Percentiles rank a stretch among this genome's conserved stretches.
phyloP scores from a whole-genome alignment of 2,888 invertebrate species.

The Drosophila multiciliata region DNA sequence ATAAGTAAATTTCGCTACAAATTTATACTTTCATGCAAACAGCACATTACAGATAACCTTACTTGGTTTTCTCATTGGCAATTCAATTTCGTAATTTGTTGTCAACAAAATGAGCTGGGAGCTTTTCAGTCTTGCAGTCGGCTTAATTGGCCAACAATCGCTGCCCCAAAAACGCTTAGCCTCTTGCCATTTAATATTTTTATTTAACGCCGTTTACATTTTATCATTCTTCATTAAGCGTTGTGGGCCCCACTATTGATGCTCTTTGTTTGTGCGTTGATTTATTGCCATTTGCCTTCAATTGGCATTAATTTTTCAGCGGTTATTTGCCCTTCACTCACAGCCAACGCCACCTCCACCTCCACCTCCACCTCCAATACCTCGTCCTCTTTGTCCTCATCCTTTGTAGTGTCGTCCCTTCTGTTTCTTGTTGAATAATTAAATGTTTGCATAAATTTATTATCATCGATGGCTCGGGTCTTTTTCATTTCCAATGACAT shows the following conservation, averaged over 20 bases:
- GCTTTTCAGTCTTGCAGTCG: slow-evolving; percentile 12
- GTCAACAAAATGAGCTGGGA: slow-evolving; percentile 58
- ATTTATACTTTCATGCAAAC: slow-evolving; percentile 4
- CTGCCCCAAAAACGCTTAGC: slow-evolving; percentile 47
- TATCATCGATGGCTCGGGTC: slow-evolving; percentile 57
- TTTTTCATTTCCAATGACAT: slow-evolving; percentile 74
- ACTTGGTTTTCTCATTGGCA: slow-evolving; percentile 12
- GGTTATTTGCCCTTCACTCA: slow-evolving; percentile 52
- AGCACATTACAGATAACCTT: not conserved
- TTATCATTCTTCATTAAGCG: slow-evolving; percentile 71
- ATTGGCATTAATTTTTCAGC: slow-evolving; percentile 76
- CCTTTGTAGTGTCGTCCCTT: slow-evolving; percentile 29
- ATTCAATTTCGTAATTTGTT: slow-evolving; percentile 73
- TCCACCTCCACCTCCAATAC: not conserved
- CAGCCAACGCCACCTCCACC: not conserved
- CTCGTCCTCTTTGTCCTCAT: not conserved
- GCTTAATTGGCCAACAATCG: slow-evolving; percentile 47
- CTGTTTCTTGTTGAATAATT: slow-evolving; percentile 75
- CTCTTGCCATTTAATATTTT: slow-evolving; percentile 63
- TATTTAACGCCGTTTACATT: slow-evolving; percentile 68
- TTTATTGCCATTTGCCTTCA: slow-evolving; percentile 73
- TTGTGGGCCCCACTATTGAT: slow-evolving; percentile 29
- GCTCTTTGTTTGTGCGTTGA: slow-evolving; percentile 64
- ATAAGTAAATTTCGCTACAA: slow-evolving; percentile 30
- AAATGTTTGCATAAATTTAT: slow-evolving; percentile 78